Percentiles rank a stretch among this genome's conserved stretches.
These are phyloP conservation scores for Chionoecetes opilio DNA, from an alignment of 1,140 invertebrate species.

Conservation along the genomic window DNA sequence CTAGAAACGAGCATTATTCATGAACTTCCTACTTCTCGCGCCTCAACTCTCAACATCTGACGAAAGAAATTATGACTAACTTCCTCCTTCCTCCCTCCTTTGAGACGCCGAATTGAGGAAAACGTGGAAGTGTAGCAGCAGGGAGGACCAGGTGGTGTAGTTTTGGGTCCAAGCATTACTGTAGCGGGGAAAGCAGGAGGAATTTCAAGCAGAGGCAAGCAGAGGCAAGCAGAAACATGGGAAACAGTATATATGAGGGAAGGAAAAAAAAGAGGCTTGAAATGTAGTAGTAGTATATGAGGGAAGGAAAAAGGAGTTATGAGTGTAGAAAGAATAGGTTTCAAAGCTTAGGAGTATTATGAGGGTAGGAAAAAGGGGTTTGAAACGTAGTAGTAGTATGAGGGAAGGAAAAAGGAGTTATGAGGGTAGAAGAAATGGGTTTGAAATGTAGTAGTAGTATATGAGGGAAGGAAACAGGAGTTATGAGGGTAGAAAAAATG, in stretches of 20 bases:
- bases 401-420: background rate
- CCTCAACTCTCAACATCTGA: background rate
- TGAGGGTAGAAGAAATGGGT: background rate
- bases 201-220: too few species aligned
- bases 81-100: background rate
- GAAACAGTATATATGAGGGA: background rate
- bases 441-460: too few species aligned
- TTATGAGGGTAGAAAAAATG: too few species aligned
- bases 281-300: too few species aligned
- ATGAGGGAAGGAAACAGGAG: too few species aligned
- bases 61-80: background rate
- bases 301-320: too few species aligned
- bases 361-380: too few species aligned
- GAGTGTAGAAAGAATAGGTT: too few species aligned
- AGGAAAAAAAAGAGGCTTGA: background rate
- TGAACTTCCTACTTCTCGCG: background rate
- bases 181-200: too few species aligned
- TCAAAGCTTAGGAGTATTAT: too few species aligned
- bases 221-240: background rate
- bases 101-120: background rate
- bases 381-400: too few species aligned
- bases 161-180: too few species aligned
- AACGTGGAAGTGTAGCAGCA: background rate
- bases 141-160: background rate
- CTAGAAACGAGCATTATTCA: conserved; percentile 9